These are phyloP conservation scores for Spermophilus dauricus DNA, from an alignment of 2,113 vertebrate genomes.

Conservation along the genomic window DNA sequence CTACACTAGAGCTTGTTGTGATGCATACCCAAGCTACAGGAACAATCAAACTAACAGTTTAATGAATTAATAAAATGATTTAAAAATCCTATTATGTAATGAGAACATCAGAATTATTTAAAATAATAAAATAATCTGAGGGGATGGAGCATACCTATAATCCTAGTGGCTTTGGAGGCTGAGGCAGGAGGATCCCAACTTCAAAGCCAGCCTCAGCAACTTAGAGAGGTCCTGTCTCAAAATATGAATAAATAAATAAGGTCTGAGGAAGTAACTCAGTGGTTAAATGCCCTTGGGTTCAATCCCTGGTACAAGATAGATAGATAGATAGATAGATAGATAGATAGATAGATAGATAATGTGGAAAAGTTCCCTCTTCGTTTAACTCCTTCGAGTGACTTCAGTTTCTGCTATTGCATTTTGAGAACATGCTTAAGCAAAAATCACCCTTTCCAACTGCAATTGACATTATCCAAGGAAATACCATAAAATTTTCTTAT, in stretches of 20 bases:
- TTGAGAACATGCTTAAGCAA: background rate
- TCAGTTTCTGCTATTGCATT: background rate
- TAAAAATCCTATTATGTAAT: background rate
- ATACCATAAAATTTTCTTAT: background rate
- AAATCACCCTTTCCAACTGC: background rate
- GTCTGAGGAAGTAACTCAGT: too few species aligned
- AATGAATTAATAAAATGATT: constrained; percentile 1
- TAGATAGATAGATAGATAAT: too few species aligned
- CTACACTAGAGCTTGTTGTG: background rate
- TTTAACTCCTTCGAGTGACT: background rate
- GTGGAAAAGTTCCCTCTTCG: background rate
- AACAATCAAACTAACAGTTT: background rate
- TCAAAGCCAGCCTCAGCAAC: too few species aligned
- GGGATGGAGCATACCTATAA: too few species aligned
- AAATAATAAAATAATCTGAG: background rate
- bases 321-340: too few species aligned
- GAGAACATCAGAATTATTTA: background rate
- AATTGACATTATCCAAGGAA: background rate
- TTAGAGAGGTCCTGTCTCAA: too few species aligned
- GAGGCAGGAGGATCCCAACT: too few species aligned
- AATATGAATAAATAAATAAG: too few species aligned
- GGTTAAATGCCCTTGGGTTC: too few species aligned
- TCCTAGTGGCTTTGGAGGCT: too few species aligned
- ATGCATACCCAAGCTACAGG: background rate
- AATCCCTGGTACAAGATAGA: too few species aligned